These are phyloP conservation scores for Alsophila aescularia DNA, from an alignment of 2,888 invertebrate species.

Conservation along the genomic window DNA sequence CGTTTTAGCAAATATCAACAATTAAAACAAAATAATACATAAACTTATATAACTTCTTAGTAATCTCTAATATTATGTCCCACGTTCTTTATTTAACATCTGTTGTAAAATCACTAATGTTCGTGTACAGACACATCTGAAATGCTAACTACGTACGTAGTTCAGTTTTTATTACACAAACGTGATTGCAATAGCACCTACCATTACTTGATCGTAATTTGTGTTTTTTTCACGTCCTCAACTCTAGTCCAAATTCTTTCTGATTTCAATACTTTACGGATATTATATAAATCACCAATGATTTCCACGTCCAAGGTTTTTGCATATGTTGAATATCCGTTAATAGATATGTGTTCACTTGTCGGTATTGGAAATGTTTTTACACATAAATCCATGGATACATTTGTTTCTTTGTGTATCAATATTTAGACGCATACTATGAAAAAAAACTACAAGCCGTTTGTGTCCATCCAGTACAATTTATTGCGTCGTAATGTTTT, in stretches of 20 bases:
- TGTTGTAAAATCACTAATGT: slow-evolving; percentile 11
- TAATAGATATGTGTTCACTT: no score
- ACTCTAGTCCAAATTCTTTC: slow-evolving; percentile 29
- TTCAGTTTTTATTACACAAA: slow-evolving; percentile 23
- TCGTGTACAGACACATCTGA: slow-evolving; percentile 6
- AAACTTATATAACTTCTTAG: no score
- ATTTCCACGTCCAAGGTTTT: neutral
- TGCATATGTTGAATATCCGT: neutral
- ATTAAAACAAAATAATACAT: no score
- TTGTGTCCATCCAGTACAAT: no score
- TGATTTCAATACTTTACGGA: slow-evolving; percentile 36
- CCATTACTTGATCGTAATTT: slow-evolving; percentile 11
- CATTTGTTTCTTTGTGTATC: no score
- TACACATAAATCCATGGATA: no score
- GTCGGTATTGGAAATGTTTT: no score
- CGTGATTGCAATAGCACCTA: slow-evolving; percentile 16
- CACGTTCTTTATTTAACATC: neutral
- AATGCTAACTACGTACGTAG: slow-evolving; percentile 17
- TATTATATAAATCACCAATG: slow-evolving; percentile 3
- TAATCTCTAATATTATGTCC: neutral
- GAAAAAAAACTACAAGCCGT: no score
- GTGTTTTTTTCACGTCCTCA: slow-evolving; percentile 11
- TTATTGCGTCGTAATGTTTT: no score
- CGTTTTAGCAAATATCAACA: no score
- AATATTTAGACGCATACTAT: no score